Percentiles rank a stretch among this genome's conserved stretches.
Evolutionary conservation across 2,888 invertebrate species (phyloP).

Genomic region (Conomelus anceps): DNA sequence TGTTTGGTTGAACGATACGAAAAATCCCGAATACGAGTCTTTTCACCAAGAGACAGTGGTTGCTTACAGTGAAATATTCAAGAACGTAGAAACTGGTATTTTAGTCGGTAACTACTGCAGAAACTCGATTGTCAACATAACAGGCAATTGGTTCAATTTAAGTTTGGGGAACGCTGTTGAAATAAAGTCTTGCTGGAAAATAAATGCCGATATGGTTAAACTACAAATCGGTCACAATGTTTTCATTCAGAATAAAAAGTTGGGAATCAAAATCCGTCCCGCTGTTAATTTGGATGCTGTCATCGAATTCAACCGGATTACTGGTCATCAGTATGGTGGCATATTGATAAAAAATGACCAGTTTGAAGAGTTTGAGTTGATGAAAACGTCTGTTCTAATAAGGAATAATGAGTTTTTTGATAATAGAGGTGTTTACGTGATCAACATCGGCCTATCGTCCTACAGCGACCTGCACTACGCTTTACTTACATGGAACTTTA

Average conservation of each 20-base stretch:
- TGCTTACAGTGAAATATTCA: conserved; percentile 78
- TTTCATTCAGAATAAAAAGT: conserved; percentile 64
- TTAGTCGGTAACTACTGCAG: conserved; percentile 85
- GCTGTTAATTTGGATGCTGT: conserved; percentile 69
- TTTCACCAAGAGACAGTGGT: conserved; percentile 81
- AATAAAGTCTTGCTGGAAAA: conserved; percentile 74
- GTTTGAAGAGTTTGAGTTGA: conserved; percentile 41
- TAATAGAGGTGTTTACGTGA: conserved; percentile 84
- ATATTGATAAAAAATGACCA: conserved; percentile 73
- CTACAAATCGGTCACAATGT: conserved; percentile 81
- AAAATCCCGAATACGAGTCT: conserved; percentile 66
- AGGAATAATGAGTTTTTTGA: conserved; percentile 84
- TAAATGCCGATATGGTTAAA: conserved; percentile 47
- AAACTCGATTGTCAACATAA: conserved; percentile 74
- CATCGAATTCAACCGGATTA: conserved; percentile 86
- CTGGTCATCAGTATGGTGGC: conserved; percentile 72
- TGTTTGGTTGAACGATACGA: conserved; percentile 82
- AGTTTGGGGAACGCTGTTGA: conserved; percentile 73
- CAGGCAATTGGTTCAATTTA: conserved; percentile 79
- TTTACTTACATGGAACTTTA: conserved; percentile 79
- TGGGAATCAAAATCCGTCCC: conserved; percentile 72
- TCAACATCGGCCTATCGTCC: conserved; percentile 78
- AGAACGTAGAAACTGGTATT: conserved; percentile 82
- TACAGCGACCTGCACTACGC: conserved; percentile 73
- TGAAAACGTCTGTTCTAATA: conserved; percentile 64